A percentile compares a stretch with the other conserved stretches of the same genome.
Evolutionary conservation across 2,888 invertebrate genomes (phyloP).

Genomic region (Strigamia crassipes): DNA sequence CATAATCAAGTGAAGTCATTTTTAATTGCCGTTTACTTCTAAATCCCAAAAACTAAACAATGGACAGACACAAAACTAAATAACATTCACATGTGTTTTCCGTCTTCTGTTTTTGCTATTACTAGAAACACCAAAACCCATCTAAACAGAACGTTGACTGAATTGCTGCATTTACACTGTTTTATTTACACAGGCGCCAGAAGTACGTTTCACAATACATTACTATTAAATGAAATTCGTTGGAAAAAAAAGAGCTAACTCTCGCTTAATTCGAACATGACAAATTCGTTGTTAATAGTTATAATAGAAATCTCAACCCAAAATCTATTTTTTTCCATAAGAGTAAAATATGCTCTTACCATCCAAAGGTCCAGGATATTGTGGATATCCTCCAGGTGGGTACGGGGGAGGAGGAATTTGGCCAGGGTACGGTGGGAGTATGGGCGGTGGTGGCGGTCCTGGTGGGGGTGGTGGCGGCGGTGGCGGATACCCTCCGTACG

Average conservation of each 20-base stretch:
- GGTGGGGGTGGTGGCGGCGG: conserved; percentile 39
- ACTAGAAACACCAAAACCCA: too few relatives aligned
- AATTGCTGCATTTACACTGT: too few relatives aligned
- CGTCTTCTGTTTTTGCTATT: too few relatives aligned
- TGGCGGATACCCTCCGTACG: conserved; percentile 27
- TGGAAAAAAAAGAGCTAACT: conserved; percentile 21
- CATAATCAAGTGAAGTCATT: too few relatives aligned
- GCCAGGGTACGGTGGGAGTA: background rate
- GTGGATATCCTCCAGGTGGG: conserved; percentile 47
- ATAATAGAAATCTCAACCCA: background rate
- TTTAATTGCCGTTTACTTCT: too few relatives aligned
- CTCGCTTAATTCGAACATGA: background rate
- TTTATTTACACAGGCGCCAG: too few relatives aligned
- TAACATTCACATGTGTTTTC: too few relatives aligned
- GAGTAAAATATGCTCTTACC: conserved; percentile 47
- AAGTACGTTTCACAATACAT: too few relatives aligned
- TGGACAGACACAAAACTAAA: too few relatives aligned
- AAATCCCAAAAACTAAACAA: too few relatives aligned
- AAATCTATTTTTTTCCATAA: conserved; percentile 43
- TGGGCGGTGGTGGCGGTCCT: conserved; percentile 12
- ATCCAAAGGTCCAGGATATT: conserved; percentile 49
- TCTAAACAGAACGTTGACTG: too few relatives aligned
- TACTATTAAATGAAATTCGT: background rate
- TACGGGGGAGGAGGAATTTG: conserved; percentile 39
- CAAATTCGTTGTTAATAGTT: background rate